Evolutionary conservation across 2,888 invertebrate genomes (phyloP).

Genomic region (Eugnorisma glareosa): DNA sequence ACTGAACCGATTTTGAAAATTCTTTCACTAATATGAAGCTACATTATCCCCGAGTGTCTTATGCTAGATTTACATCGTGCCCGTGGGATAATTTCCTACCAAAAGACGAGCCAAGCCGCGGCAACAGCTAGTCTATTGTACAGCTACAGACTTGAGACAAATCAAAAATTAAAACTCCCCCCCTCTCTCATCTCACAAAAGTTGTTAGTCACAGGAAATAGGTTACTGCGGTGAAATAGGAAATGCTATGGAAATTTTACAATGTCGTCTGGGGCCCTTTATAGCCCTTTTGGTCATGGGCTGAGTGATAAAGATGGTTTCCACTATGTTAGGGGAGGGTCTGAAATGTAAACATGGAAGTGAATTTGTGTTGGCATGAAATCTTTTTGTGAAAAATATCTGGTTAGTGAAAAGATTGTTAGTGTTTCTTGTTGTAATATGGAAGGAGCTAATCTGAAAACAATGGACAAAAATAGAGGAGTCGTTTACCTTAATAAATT

Average conservation of each 20-base stretch:
- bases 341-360: slow-evolving; percentile 49
- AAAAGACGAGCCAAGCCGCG: no score
- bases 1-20: no score
- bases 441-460: neutral
- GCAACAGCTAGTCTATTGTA: no score
- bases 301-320: slow-evolving; percentile 60
- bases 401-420: neutral
- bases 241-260: slow-evolving; percentile 59
- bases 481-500: no score
- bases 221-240: slow-evolving; percentile 50
- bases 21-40: no score
- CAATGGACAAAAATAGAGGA: no score
- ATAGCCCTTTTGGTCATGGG: slow-evolving; percentile 59
- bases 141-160: neutral
- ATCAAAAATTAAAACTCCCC: slow-evolving; percentile 17
- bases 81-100: no score
- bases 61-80: no score
- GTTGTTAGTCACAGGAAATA: slow-evolving; percentile 37
- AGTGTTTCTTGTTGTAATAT: neutral
- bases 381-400: slow-evolving; percentile 14
- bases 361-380: slow-evolving; percentile 13
- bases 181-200: slow-evolving; percentile 6
- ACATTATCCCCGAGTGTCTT: no score
- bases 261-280: slow-evolving; percentile 55
- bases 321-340: slow-evolving; percentile 29